Conservation (phyloP, 2,888 invertebrate species). For the Fragum sueziense region DNA sequence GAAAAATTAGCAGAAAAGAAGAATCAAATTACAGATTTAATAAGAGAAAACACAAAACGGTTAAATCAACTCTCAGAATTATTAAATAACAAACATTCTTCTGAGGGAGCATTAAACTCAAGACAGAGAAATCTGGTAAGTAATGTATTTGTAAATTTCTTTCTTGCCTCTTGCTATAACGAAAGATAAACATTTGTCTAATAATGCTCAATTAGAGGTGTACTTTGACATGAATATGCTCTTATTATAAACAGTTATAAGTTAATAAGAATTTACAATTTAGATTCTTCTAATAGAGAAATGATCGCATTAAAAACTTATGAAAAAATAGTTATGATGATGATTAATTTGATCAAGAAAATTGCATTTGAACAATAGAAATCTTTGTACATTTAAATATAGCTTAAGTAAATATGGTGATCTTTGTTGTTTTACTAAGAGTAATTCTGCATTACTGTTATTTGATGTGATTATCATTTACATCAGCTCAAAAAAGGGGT, state of each 20-base stretch:
- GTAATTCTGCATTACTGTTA: not conserved
- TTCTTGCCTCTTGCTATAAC: not conserved
- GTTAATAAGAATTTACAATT: too few species aligned
- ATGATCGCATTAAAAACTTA: too few species aligned
- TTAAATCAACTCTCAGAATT: slow-evolving; percentile 79
- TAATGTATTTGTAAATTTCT: not conserved
- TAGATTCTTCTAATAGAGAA: too few species aligned
- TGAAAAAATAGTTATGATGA: too few species aligned
- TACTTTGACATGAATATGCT: too few species aligned
- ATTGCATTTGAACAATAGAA: too few species aligned
- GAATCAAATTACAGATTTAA: slow-evolving; percentile 74
- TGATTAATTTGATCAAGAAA: too few species aligned
- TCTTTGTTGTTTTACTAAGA: too few species aligned
- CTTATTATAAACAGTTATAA: too few species aligned
- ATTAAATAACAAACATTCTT: slow-evolving; percentile 73
- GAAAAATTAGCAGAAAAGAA: slow-evolving; percentile 73
- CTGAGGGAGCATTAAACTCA: slow-evolving; percentile 76
- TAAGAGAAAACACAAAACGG: slow-evolving; percentile 79
- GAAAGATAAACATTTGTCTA: not conserved
- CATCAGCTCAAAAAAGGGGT: slow-evolving; percentile 51
- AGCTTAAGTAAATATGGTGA: too few species aligned
- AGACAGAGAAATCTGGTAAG: slow-evolving; percentile 81
- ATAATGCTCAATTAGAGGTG: too few species aligned
- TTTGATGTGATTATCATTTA: slow-evolving; percentile 3
- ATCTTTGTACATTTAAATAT: too few species aligned